A percentile compares a stretch with the other conserved stretches of the same genome.
These are phyloP conservation scores for Ectemnius cavifrons DNA, from an alignment of 2,888 invertebrate genomes.

Conservation along the genomic window DNA sequence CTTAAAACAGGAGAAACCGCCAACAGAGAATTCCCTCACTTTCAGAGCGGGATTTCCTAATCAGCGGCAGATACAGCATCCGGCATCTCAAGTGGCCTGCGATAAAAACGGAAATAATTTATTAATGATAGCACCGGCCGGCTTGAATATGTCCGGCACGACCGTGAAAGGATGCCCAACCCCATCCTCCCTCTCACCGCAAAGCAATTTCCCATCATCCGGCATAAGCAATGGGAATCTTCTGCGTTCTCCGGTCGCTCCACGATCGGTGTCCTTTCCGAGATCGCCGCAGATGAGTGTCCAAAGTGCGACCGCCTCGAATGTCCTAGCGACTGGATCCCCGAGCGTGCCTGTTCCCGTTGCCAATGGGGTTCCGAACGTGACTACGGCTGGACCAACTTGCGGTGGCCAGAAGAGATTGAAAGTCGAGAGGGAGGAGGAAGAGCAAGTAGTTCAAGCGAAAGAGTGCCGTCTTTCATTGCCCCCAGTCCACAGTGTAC, in stretches of 20 bases:
- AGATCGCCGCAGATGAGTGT: conserved; percentile 52
- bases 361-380: conserved; percentile 10
- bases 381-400: conserved; percentile 27
- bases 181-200: conserved; percentile 30
- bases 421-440: conserved; percentile 63
- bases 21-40: conserved; percentile 32
- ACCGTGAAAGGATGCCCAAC: conserved; percentile 24
- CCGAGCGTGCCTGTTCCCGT: conserved; percentile 26
- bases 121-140: conserved; percentile 83
- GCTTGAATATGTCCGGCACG: conserved; percentile 24
- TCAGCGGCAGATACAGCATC: conserved; percentile 44
- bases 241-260: conserved; percentile 22
- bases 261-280: conserved; percentile 40
- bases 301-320: conserved; percentile 30
- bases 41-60: conserved; percentile 39
- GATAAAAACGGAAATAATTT: conserved; percentile 84
- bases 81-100: conserved; percentile 70
- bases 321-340: conserved; percentile 34
- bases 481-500: conserved; percentile 31
- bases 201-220: conserved; percentile 26
- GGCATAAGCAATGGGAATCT: conserved; percentile 43
- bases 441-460: conserved; percentile 42
- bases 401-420: conserved; percentile 53
- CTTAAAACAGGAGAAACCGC: conserved; percentile 62
- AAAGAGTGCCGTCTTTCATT: conserved; percentile 39